Base-by-base conservation (phyloP, 2,888 invertebrate species). In the Hipparchia sbordonii region DNA sequence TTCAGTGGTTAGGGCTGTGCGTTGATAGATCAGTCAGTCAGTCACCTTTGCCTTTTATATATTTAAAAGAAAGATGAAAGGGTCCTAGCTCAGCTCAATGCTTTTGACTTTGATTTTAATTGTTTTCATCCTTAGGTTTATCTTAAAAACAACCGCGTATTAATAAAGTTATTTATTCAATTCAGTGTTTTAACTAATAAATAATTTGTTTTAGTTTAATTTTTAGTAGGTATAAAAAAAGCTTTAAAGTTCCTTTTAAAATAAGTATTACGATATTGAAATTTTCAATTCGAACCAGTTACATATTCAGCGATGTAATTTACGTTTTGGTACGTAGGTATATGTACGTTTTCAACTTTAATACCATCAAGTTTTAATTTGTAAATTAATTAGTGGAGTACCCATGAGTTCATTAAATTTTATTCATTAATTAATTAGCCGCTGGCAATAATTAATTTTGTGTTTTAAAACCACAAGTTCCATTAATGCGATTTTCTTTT, bases 361-460 rank as follows among this genome's bases (percentile, higher is more conserved):
- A 45, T 10, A 39, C 4, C 39, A 60, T 61, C 12, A 61, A 45
- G 46, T 46, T 45, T 60, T n/a, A 2, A 61, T 61, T 61, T 45
- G n/a, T 46, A 45, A 46, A 61, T 61, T 61, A 46, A 61, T 61
- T 45, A 61, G 3, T 45, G 61, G 45, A 61, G 45, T 12, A 45
- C 45, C 39, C 39, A n/a, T 39, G 12, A 61, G 45, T 61, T 46
- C 45, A 13, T 39, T 9, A 5, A 59, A 60, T 39, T 10, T 33
- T 39, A 39, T 59, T 59, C 8, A 59, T 23, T 9, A 23, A 9
- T 2, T 59, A 12, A 52, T 52, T 12, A 52, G 4, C 3, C 9
- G 4, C 57, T 23, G 57, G 7, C 9, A 23, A 23, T 9, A 59
- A 59, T 59, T 59, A 13, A 33, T 59, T 9, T 59, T 59, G 57